phyloP scores from a whole-genome alignment of 2,797 vertebrate species.

The Myotis daubentonii region DNA sequence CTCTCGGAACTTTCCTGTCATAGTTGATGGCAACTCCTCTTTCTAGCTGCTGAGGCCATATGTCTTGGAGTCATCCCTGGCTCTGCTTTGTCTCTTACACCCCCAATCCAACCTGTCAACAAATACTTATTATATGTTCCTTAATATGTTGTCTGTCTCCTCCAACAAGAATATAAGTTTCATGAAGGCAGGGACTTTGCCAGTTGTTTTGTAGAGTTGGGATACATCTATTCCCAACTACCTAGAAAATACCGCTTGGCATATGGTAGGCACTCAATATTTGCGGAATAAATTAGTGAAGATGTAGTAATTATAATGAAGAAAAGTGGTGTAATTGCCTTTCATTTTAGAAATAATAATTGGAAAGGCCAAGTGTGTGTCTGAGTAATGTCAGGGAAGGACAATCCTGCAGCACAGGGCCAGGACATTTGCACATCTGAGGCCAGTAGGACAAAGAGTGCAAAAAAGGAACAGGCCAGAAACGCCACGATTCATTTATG shows the following conservation, averaged over 20 bases:
- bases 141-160: neutral
- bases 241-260: constrained; percentile 8
- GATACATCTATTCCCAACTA: too few relatives aligned
- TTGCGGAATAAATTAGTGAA: constrained; percentile 2
- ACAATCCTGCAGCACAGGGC: neutral
- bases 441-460: neutral
- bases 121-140: neutral
- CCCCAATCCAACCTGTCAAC: neutral
- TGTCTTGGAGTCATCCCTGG: neutral
- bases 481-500: neutral
- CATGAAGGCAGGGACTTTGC: neutral
- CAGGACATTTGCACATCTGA: neutral
- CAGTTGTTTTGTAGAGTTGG: neutral
- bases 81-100: neutral
- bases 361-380: neutral
- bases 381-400: neutral
- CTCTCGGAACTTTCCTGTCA: neutral
- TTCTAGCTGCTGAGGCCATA: neutral
- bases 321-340: neutral
- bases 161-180: neutral
- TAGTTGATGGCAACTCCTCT: neutral
- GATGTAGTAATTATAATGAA: neutral
- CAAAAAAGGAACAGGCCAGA: neutral
- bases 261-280: neutral
- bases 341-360: constrained; percentile 10